Evolutionary conservation across 2,888 invertebrate species (phyloP), one percentile per base, ranked within the genome.

Genomic region (Galerucella calmariensis): DNA sequence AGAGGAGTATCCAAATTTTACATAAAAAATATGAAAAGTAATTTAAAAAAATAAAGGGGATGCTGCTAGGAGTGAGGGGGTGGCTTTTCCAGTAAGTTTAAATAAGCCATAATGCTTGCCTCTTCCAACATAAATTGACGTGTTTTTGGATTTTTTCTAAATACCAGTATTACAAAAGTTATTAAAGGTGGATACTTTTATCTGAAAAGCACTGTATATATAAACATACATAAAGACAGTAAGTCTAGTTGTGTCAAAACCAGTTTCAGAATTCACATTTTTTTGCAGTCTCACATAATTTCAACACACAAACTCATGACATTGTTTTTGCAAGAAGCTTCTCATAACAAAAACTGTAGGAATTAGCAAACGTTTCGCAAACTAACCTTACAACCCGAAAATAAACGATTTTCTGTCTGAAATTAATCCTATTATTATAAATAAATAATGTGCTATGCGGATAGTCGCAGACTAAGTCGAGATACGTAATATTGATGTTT

Each of bases 381-480:
- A 48, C 48, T 4, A 48, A 41, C 35, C 11, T 14, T 6, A 35
- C 14, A 69, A 20, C 41, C 48, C 59, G 9, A 59, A 58, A 69
- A 69, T 69, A 69, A 59, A 8, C 46, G 11, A 20, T 59, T 14
- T 44, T 59, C 61, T 24, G 35, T 69, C 20, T 61, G 69, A 58
- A 67, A 67, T 20, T 46, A 69, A 69, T 61, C 61, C 69, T n/a
- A 61, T 61, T 69, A 69, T 69, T 69, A 69, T 69, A 48, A 69
- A 59, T 59, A 58, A 69, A 69, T 67, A 67, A 67, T 67, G 44
- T 44, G 67, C 35, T 56, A 56, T 56, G 53, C 5, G 59, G 12
- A 59, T 16, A 68, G 58, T 59, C 46, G 59, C 59, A 46, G 48
- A 61, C 59, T 27, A 69, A 61, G 61, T 6, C 46, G 35, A 35